Base-by-base conservation (phyloP, 2,797 vertebrate genomes). In the Synaphobranchus kaupii region DNA sequence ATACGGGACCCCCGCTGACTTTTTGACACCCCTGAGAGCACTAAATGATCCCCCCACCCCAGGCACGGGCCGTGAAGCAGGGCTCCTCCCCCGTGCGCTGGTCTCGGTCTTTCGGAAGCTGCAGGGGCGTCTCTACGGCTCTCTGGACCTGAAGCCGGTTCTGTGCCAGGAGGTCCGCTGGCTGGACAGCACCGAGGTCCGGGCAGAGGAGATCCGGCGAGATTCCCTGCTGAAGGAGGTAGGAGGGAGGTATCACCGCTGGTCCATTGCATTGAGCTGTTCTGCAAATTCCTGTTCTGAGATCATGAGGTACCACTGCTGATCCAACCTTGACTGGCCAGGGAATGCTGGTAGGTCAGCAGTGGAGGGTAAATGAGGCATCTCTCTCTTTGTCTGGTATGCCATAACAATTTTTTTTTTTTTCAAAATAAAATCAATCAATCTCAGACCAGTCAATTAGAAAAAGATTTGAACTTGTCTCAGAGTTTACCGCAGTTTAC, bases 41-140 rank as follows among this genome's bases (percentile, higher is more conserved):
- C 28, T 56, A 10, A 31, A 7, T 54, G 31, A n/a, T 0, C 68
- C 31, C 28, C 3, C 56, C 4, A 4, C 17, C 44, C 1, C 68
- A 99, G 99, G 99, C 25, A 96, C 91, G 9, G 94, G 94, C 88
- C 95, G 91, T 84, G 97, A 99, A 76, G 96, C 95, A 0, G 99
- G 99, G 3, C 97, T 99, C 85, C 91, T 99, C 50, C 98, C 99
- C 28, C 96, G 98, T 39, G 97, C 97, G 3, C 91, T 99, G 86
- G 95, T 92, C 0, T 95, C 97, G 28, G 95, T 99, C 86, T 99
- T 99, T 92, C 96, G 93, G 89, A 98, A 97, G 0, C 94, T 99
- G 85, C 96, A 96, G 84, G 96, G 96, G 6, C 95, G 88, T 31
- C 95, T 99, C 31, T 98, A 98, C 85, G 90, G 89, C 56, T 94